Percentiles rank a stretch among this genome's conserved stretches.
phyloP scores from a whole-genome alignment of 2,113 vertebrate genomes.

The Gila orcuttii region DNA sequence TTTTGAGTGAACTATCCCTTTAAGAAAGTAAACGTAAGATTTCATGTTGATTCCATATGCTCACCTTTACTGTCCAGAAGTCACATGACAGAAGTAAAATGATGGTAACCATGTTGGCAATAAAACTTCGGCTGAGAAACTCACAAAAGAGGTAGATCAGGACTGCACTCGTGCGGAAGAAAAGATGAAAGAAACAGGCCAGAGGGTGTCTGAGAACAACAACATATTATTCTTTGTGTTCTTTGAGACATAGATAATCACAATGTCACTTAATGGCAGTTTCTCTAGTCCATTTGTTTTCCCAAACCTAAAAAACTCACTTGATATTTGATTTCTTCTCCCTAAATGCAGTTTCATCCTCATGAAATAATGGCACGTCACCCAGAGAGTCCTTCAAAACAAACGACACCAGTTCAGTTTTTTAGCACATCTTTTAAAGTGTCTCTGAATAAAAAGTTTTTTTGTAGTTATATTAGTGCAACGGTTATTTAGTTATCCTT shows the following conservation, averaged over 20 bases:
- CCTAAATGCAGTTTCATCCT: conserved; percentile 79
- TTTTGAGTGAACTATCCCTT: no score
- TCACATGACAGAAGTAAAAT: conserved; percentile 90
- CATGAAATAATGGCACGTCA: conserved; percentile 91
- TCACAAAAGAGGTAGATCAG: conserved; percentile 67
- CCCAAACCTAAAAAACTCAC: conserved; percentile 65
- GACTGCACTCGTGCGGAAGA: conserved; percentile 88
- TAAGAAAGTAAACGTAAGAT: neutral
- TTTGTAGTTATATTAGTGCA: neutral
- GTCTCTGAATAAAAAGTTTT: neutral
- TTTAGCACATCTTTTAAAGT: neutral
- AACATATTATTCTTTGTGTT: conserved; percentile 6
- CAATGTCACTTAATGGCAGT: neutral
- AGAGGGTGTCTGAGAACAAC: conserved; percentile 80
- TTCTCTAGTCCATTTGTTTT: neutral
- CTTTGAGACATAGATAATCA: neutral
- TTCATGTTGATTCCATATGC: conserved; percentile 19
- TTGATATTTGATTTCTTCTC: conserved; percentile 79
- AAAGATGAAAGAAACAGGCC: conserved; percentile 90
- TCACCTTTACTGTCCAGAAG: conserved; percentile 96
- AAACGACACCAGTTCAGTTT: neutral
- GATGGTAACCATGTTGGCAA: conserved; percentile 86
- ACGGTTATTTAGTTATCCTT: neutral
- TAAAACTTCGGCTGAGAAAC: conserved; percentile 74
- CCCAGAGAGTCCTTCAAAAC: conserved; percentile 80